These are phyloP conservation scores for Diarsia mendica DNA, from an alignment of 2,888 invertebrate genomes.

Conservation along the genomic window DNA sequence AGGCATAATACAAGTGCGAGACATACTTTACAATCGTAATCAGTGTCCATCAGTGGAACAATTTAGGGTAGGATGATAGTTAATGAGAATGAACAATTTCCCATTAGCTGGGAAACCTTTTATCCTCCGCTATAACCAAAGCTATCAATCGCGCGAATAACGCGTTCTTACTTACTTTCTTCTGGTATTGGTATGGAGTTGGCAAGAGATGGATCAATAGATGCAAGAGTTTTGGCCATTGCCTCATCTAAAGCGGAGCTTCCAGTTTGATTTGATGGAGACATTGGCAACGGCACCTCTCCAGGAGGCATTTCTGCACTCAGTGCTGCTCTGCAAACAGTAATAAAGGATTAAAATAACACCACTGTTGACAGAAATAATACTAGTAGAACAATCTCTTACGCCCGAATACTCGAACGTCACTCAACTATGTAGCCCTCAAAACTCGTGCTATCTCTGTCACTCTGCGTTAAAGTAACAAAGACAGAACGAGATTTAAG, in stretches of 20 bases:
- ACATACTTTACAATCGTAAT: not conserved
- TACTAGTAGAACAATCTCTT: not conserved
- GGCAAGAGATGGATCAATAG: conserved; percentile 94
- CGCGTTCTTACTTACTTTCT: conserved; percentile 77
- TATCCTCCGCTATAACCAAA: not conserved
- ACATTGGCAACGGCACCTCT: conserved; percentile 82
- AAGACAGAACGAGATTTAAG: too few species aligned
- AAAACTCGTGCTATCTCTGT: too few species aligned
- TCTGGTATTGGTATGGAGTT: conserved; percentile 90
- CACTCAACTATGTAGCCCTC: too few species aligned
- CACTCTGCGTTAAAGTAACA: too few species aligned
- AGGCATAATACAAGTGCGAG: too few species aligned
- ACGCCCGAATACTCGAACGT: too few species aligned
- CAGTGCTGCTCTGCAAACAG: conserved; percentile 70
- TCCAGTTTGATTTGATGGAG: conserved; percentile 80
- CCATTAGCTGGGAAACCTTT: not conserved
- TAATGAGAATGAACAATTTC: not conserved
- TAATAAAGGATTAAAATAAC: not conserved
- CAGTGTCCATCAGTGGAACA: too few species aligned
- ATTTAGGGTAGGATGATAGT: not conserved
- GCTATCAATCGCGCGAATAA: not conserved
- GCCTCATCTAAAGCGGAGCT: conserved; percentile 96
- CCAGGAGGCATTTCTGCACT: conserved; percentile 76
- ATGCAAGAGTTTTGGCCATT: conserved; percentile 98
- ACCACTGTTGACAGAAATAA: not conserved